Evolutionary conservation across 2,888 invertebrate species (phyloP), one percentile per base, ranked within the genome.

Genomic region (Urechis unicinctus): DNA sequence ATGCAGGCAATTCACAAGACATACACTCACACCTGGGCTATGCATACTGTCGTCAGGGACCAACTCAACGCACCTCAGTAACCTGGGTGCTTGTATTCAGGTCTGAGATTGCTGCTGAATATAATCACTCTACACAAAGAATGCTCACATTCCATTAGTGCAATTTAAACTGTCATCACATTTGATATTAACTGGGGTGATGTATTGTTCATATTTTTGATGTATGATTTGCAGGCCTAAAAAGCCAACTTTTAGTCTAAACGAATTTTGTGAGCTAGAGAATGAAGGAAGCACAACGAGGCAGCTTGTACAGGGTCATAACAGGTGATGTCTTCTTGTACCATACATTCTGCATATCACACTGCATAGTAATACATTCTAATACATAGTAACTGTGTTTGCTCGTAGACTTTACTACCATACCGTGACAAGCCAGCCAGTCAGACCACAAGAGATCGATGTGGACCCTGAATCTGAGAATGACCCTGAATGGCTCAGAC

Each of bases 381-480:
- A 3, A 24, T n/a, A 22, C 17, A 17, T 9, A 28, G 22, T 48
- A 48, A 17, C 28, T 28, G 9, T n/a, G n/a, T 13, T 22, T 30
- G 13, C 13, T 50, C 43, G 17, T 65, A 88, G 78, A 61, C 61
- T 76, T 31, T 96, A 96, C 78, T 94, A 93, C 74, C 95, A 95
- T 77, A 93, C 95, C 0, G 89, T 89, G 56, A 94, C 93, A 0
- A 92, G 92, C 77, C 83, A 93, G 52, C 93, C 95, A 0, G 89
- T 96, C 53, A 89, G 90, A 78, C 93, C 95, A 9, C 91, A 92
- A 77, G 95, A 95, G 78, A 84, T 95, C 73, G 93, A 94, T 72
- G 85, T 88, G 29, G 95, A 96, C 81, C 92, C 92, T 0, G 74
- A 74, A 55, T 91, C 89, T 53, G 95, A 96, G 77, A 89, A 89